Percentiles rank a stretch among this genome's conserved stretches.
phyloP scores from a whole-genome alignment of 2,113 vertebrate genomes.

The Suricata suricatta region DNA sequence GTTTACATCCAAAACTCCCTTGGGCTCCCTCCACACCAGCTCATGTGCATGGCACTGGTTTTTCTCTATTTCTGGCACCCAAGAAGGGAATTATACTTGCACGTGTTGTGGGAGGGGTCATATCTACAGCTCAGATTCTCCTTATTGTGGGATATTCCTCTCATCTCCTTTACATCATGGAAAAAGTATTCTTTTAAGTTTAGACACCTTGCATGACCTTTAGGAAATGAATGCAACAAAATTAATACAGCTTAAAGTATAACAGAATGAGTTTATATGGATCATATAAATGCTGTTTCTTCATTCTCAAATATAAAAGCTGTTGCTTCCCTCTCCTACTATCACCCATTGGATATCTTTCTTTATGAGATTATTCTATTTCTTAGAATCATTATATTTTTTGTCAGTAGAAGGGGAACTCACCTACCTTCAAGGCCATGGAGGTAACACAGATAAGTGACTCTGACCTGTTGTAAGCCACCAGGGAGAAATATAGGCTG shows the following conservation, averaged over 20 bases:
- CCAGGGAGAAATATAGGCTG: neutral
- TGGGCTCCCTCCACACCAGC: neutral
- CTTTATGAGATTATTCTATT: neutral
- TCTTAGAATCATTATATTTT: constrained; percentile 25
- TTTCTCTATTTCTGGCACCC: neutral
- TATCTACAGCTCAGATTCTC: neutral
- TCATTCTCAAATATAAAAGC: constrained; percentile 3
- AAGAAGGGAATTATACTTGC: neutral
- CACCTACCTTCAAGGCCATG: neutral
- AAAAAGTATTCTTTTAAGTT: neutral
- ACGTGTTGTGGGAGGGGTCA: neutral
- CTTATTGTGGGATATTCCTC: neutral
- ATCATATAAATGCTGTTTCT: neutral
- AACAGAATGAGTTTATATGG: neutral
- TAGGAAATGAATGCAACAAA: constrained; percentile 7
- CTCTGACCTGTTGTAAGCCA: neutral
- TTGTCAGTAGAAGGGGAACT: neutral
- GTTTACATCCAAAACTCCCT: neutral
- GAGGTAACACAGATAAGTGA: neutral
- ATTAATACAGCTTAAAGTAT: neutral
- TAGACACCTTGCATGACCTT: neutral
- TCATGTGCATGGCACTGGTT: neutral
- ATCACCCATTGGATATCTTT: neutral
- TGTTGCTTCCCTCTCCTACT: neutral
- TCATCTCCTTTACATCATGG: neutral